Evolutionary conservation across 2,797 vertebrate genomes (phyloP).

Genomic region (Sebastolobus altivelis): DNA sequence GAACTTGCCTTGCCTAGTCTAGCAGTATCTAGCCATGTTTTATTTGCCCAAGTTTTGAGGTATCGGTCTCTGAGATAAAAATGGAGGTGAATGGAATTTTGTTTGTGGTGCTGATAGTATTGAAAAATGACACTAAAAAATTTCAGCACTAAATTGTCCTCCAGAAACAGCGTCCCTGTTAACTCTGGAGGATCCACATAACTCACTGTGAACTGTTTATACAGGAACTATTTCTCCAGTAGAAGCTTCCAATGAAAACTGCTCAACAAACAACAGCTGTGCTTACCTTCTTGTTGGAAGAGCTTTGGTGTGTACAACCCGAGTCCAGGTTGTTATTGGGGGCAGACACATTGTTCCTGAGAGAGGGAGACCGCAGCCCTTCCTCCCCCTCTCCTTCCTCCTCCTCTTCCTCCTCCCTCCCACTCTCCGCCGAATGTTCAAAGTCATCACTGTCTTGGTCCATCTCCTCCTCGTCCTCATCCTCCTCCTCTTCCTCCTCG

Average conservation of each 20-base stretch:
- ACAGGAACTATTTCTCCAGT: neutral
- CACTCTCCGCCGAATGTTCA: slow-evolving; percentile 95
- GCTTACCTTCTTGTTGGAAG: slow-evolving; percentile 94
- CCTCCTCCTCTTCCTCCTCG: slow-evolving; percentile 87
- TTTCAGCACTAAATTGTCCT: neutral
- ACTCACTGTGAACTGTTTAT: slow-evolving; percentile 9
- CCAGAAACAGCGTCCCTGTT: neutral
- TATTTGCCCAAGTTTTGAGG: neutral
- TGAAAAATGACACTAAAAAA: neutral
- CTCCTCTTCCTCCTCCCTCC: slow-evolving; percentile 94
- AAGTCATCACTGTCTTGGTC: slow-evolving; percentile 99
- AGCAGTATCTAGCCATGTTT: neutral
- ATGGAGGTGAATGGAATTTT: neutral
- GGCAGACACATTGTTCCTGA: slow-evolving; percentile 91
- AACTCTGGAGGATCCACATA: neutral
- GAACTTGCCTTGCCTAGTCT: neutral
- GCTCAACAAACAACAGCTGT: slow-evolving; percentile 12
- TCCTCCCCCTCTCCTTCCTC: slow-evolving; percentile 85
- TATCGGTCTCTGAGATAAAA: neutral
- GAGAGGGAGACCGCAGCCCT: slow-evolving; percentile 81
- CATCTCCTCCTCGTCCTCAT: slow-evolving; percentile 96
- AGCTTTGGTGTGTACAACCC: slow-evolving; percentile 89
- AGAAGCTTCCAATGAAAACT: neutral
- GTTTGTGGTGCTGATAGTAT: neutral
- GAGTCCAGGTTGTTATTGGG: slow-evolving; percentile 91